Percentiles rank a stretch among this genome's conserved stretches.
These are phyloP conservation scores for Synanthedon formicaeformis DNA, from an alignment of 2,888 invertebrate species.

Conservation along the genomic window DNA sequence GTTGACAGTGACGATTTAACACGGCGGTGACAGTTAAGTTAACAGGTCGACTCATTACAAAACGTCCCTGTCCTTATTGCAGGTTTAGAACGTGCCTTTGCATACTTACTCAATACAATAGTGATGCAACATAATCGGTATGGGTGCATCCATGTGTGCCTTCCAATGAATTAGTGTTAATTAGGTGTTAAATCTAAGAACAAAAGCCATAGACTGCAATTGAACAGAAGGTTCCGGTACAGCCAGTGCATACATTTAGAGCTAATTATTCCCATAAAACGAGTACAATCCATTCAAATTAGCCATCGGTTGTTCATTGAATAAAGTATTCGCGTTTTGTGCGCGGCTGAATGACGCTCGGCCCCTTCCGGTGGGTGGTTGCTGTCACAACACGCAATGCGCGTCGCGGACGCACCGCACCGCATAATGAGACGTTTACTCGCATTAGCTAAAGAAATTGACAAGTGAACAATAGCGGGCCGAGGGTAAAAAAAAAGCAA, in stretches of 20 bases:
- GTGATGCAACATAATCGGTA: conserved; percentile 20
- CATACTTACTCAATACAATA: conserved; percentile 19
- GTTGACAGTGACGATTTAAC: too few relatives aligned
- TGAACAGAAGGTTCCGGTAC: conserved; percentile 24
- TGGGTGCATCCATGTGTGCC: conserved; percentile 14
- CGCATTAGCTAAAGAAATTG: conserved; percentile 72
- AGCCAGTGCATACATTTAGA: conserved; percentile 29
- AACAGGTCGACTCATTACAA: conserved; percentile 31
- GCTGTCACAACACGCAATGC: conserved; percentile 70
- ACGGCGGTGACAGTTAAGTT: conserved; percentile 22
- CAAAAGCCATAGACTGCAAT: conserved; percentile 31
- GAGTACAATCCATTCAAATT: conserved; percentile 66
- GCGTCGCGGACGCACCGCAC: conserved; percentile 60
- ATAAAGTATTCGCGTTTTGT: conserved; percentile 67
- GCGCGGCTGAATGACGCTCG: conserved; percentile 63
- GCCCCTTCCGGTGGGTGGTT: conserved; percentile 69
- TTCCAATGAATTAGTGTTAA: conserved; percentile 21
- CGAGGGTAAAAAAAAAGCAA: conserved; percentile 61
- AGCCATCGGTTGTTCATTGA: conserved; percentile 61
- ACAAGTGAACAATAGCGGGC: conserved; percentile 69
- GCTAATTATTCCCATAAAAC: conserved; percentile 66
- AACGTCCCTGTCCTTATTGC: conserved; percentile 23
- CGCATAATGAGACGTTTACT: conserved; percentile 69
- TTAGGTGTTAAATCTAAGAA: conserved; percentile 37
- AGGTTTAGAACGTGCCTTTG: conserved; percentile 20